A percentile compares a stretch with the other conserved stretches of the same genome.
These are phyloP conservation scores for Elysia crispata DNA, from an alignment of 2,888 invertebrate genomes.

Conservation along the genomic window DNA sequence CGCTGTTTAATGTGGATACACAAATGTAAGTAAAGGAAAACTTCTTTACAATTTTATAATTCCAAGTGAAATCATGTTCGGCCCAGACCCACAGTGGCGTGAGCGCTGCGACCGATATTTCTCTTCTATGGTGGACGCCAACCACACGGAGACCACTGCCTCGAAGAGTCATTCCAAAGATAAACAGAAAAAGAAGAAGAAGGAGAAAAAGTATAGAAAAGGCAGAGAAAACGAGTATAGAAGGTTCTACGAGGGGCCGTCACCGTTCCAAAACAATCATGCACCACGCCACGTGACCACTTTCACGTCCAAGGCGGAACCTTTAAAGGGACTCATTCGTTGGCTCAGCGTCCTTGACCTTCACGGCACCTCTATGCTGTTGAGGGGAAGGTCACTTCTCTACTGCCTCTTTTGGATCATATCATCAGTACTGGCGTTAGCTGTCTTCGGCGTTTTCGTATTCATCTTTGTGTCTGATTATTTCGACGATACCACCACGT, in stretches of 20 bases:
- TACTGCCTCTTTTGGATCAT: constrained; percentile 32
- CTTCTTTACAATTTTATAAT: not conserved
- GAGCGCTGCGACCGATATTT: constrained; percentile 38
- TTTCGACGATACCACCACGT: not conserved
- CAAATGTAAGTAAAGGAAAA: not conserved
- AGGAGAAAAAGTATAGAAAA: not conserved
- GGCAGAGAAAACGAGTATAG: not conserved
- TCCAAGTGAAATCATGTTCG: not conserved
- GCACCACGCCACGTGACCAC: not conserved
- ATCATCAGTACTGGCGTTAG: not conserved
- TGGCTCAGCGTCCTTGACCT: constrained; percentile 31
- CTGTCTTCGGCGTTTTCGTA: constrained; percentile 5
- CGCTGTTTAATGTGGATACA: too few species aligned
- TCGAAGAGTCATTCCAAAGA: too few species aligned
- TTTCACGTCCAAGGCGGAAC: constrained; percentile 15
- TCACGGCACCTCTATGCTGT: constrained; percentile 39
- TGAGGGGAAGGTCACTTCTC: not conserved
- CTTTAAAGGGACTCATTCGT: constrained; percentile 9
- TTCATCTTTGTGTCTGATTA: constrained; percentile 16
- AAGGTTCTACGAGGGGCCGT: not conserved
- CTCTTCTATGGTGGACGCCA: constrained; percentile 32
- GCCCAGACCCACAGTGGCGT: constrained; percentile 9
- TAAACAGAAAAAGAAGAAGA: not conserved
- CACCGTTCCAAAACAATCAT: not conserved
- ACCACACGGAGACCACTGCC: not conserved